Base-by-base conservation (phyloP, 2,888 invertebrate genomes). In the Euclidia mi region DNA sequence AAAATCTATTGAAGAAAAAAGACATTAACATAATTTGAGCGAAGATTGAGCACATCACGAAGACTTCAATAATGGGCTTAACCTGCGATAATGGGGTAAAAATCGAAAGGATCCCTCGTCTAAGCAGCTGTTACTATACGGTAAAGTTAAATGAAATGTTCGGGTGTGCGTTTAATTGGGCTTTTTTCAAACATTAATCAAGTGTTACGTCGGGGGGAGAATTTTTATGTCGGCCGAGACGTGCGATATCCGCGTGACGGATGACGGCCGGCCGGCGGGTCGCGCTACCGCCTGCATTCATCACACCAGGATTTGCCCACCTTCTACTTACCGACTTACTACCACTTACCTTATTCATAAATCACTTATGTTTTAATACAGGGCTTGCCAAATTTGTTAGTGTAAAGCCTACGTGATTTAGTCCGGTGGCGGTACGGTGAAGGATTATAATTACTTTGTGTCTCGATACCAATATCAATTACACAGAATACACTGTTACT, bases 141-240 rank as follows among this genome's bases (percentile, higher is more conserved):
- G 88, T 77, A 74, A 80, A 87, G 82, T 87, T 82, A 89, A 90
- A 89, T 87, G 82, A 88, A 89, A 87, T 82, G 84, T 86, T 86
- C 82, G 84, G 80, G 80, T 83, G 84, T 82, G 79, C 77, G 83
- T 89, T 91, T 93, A 94, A 94, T 93, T 91, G 93, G 92, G 87
- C 85, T 88, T 93, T 92, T 90, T 93, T 92, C 83, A 85, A 89
- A 88, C 93, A 94, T 94, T 93, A 92, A 94, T 94, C 93, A 93
- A 91, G 88, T 85, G 85, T 79, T 81, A 81, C 84, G 84, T 83
- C 80, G 78, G 82, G 84, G 90, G 91, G 89, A 85, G 87, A 89
- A 91, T 91, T 92, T 92, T 91, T 91, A 88, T 82, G 89, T 87
- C 84, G 83, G 74, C 53, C 74, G 71, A 76, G 83, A 77, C 82